Evolutionary conservation across 2,113 vertebrate genomes (phyloP), one percentile per base, ranked within the genome.

Genomic region (Poeciliopsis retropinna): DNA sequence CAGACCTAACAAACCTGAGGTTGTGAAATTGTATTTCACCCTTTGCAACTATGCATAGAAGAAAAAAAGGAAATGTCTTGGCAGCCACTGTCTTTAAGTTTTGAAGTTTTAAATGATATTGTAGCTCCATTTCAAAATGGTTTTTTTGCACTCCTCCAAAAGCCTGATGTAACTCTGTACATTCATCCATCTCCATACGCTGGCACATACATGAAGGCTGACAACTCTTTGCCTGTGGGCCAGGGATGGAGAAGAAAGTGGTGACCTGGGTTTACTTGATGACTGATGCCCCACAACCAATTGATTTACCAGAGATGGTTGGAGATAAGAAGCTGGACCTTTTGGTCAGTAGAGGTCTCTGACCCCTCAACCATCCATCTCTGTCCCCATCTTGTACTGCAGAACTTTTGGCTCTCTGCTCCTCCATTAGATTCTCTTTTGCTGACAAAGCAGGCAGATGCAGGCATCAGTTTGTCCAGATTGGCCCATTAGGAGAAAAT

Each of bases 271-370:
- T 82, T 80, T 81, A 62, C 67, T 29, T 84, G 83, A 84, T 95
- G 96, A 96, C 93, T 95, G 96, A 97, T 95, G 95, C 93, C 91
- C 95, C 96, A 95, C 88, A 96, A 94, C 95, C 94, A 97, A 97
- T 97, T 95, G 90, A 97, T 97, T 97, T 95, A 94, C 92, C 89
- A 73, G 94, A 93, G 92, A 87, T 70, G 91, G 93, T 92, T 89
- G 94, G 92, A 96, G 96, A 95, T 96, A 96, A 96, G 95, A 92
- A 89, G 79, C 87, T 88, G 85, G 87, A 93, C 90, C 93, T 93
- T 93, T 93, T 95, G 93, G 91, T 88, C 69, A 67, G 93, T 89
- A 90, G 93, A 93, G 94, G 75, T 94, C 90, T 82, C 88, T 95
- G 96, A 97, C 96, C 95, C 89, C 94, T 81, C 67, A 89, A 92